Conservation (phyloP, 2,113 vertebrate genomes). For the Ammodytes marinus region DNA sequence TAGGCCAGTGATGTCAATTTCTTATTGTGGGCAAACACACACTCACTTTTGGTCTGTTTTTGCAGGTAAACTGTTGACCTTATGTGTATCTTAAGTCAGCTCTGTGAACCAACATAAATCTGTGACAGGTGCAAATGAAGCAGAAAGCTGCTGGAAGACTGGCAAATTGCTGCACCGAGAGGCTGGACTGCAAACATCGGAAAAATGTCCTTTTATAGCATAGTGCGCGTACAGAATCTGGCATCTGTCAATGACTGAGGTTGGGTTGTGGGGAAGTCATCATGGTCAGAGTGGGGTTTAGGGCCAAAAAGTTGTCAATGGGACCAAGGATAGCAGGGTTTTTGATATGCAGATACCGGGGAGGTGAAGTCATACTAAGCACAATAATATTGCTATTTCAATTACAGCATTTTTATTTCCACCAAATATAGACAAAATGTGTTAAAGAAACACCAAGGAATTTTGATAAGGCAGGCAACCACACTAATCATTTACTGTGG, state of each 20-base stretch:
- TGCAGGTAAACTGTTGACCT: slow-evolving; percentile 43
- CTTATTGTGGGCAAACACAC: slow-evolving; percentile 29
- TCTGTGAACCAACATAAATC: slow-evolving; percentile 34
- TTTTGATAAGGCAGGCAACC: slow-evolving; percentile 50
- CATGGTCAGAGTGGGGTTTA: slow-evolving; percentile 42
- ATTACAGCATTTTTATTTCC: slow-evolving; percentile 58
- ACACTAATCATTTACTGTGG: slow-evolving; percentile 31
- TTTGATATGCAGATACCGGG: slow-evolving; percentile 71
- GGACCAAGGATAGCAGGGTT: slow-evolving; percentile 39
- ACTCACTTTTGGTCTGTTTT: slow-evolving; percentile 24
- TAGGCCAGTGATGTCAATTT: slow-evolving; percentile 29
- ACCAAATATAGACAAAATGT: slow-evolving; percentile 68
- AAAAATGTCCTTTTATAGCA: slow-evolving; percentile 74
- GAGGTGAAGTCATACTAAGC: slow-evolving; percentile 63
- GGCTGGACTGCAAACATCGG: slow-evolving; percentile 40
- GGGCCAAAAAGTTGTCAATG: slow-evolving; percentile 60
- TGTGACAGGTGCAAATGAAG: slow-evolving; percentile 67
- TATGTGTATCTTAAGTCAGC: slow-evolving; percentile 32
- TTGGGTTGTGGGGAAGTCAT: slow-evolving; percentile 63
- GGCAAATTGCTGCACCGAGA: slow-evolving; percentile 44
- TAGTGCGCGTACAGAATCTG: slow-evolving; percentile 60
- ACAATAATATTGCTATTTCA: slow-evolving; percentile 58
- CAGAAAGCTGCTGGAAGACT: slow-evolving; percentile 43
- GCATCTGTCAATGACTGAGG: slow-evolving; percentile 57
- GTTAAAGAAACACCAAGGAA: slow-evolving; percentile 47